These are phyloP conservation scores for Orthonychiurus folsomi DNA, from an alignment of 2,888 invertebrate genomes.

Conservation along the genomic window DNA sequence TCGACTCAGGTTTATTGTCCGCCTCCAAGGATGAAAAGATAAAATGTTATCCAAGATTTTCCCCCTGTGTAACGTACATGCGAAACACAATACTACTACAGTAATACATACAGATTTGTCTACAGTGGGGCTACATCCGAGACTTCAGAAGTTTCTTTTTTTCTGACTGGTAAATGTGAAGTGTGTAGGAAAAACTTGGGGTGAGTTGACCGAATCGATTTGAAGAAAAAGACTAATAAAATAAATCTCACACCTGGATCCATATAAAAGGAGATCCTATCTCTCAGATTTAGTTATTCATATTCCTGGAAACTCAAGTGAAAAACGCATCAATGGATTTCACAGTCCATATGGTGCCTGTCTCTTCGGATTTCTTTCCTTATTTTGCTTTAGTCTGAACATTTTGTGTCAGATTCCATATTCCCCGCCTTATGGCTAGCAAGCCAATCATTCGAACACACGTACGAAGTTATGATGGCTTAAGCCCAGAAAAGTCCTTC, in stretches of 20 bases:
- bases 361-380: background rate
- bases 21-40: background rate
- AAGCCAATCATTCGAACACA: too few species aligned
- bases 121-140: background rate
- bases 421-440: too few species aligned
- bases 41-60: background rate
- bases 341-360: background rate
- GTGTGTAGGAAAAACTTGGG: too few species aligned
- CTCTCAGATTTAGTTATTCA: background rate
- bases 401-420: background rate
- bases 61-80: background rate
- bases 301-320: background rate
- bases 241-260: conserved; percentile 15
- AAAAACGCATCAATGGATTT: background rate
- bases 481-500: too few species aligned
- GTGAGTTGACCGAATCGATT: background rate
- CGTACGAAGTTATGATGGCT: too few species aligned
- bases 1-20: too few species aligned
- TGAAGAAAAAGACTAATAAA: conserved; percentile 17
- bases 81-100: background rate
- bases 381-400: background rate
- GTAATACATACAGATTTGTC: background rate
- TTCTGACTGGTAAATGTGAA: background rate
- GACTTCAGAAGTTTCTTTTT: background rate
- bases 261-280: background rate